Base-by-base conservation (phyloP, 1,140 invertebrate species). In the Proales similis region DNA sequence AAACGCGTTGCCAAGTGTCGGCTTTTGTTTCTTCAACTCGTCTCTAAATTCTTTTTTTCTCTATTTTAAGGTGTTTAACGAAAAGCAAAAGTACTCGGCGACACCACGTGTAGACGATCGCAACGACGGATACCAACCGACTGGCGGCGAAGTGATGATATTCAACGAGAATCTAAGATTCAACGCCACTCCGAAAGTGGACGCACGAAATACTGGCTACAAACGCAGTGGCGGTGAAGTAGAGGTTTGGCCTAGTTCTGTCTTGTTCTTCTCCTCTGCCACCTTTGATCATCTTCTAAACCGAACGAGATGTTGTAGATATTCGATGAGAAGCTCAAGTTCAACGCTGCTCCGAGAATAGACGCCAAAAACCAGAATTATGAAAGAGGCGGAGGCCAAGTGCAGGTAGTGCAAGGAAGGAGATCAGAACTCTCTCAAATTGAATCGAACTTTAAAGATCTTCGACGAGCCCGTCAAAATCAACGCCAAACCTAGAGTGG, bases 401-500 rank as follows among this genome's bases (percentile, higher is more conserved):
- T 42, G 3, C 3, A 42, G 22, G 39, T 42, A 4, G 22, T 6
- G 17, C 3, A 42, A 42, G 22, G 11, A 42, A 20, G 5, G 3
- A 11, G 11, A 4, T 11, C 11, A n/a, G n/a, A n/a, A n/a, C n/a
- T n/a, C n/a, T n/a, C n/a, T n/a, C n/a, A n/a, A n/a, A n/a, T n/a
- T n/a, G n/a, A n/a, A n/a, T n/a, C n/a, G n/a, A n/a, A n/a, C n/a
- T 49, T 2, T n/a, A 26, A 49, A 53, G 49, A 33, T 53, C 19
- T 53, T 53, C 27, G 42, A 26, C 42, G 49, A 53, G 42, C 38
- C 38, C 38, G 20, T 53, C 19, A 38, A 38, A 24, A 22, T 53
- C 11, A 53, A 33, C 20, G 32, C 29, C 22, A 27, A 11, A 17
- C 32, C 49, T 0, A n/a, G 17, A 24, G 17, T 53, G 9, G 49